Conservation (phyloP, 2,113 vertebrate genomes). For the Thymallus thymallus region DNA sequence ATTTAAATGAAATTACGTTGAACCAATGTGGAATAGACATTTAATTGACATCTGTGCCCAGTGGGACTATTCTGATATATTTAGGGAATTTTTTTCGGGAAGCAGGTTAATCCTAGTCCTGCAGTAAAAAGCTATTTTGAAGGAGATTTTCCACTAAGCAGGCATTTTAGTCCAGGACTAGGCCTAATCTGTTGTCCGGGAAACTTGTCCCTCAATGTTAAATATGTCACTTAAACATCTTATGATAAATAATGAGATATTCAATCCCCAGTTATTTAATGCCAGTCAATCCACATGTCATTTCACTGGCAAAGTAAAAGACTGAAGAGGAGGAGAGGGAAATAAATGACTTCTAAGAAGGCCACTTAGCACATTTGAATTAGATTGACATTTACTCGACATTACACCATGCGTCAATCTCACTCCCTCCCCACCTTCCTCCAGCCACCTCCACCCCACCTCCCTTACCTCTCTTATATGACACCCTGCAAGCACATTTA, state of each 20-base stretch:
- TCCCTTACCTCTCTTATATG: slow-evolving; percentile 35
- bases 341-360: neutral
- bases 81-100: no score
- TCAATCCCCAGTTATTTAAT: neutral
- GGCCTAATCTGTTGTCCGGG: no score
- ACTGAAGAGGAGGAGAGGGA: neutral
- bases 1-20: no score
- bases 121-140: no score
- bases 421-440: slow-evolving; percentile 42
- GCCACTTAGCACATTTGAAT: slow-evolving; percentile 49
- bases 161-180: no score
- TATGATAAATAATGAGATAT: neutral
- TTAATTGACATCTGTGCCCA: no score
- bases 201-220: no score
- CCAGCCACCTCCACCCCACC: slow-evolving; percentile 36
- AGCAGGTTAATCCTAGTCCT: neutral
- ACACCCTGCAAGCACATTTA: slow-evolving; percentile 57
- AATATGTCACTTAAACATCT: no score
- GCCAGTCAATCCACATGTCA: neutral
- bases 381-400: slow-evolving; percentile 66
- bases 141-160: no score
- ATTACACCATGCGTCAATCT: slow-evolving; percentile 58
- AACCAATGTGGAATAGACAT: no score
- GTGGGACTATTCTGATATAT: no score
- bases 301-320: neutral